phyloP scores from a whole-genome alignment of 2,888 invertebrate species.

The Oscheius sp. region DNA sequence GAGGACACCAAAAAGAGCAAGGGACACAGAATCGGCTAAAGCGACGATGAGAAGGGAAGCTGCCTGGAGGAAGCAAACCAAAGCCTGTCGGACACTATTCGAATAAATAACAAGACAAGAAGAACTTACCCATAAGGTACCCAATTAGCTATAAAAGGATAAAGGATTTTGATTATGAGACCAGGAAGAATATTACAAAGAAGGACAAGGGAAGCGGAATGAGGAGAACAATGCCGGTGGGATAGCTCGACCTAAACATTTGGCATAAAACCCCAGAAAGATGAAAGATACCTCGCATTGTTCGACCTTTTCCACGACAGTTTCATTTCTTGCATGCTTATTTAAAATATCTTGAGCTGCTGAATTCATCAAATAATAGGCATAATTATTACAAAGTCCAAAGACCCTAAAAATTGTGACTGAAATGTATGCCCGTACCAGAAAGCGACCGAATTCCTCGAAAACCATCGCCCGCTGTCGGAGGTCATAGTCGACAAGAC shows the following conservation, averaged over 20 bases:
- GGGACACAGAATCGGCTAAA: constrained; percentile 28
- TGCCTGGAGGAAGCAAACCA: constrained; percentile 31
- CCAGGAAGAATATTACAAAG: constrained; percentile 40
- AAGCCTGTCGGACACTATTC: constrained; percentile 36
- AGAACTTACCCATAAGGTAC: constrained; percentile 37
- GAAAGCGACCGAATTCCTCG: constrained; percentile 6
- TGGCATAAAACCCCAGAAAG: not conserved
- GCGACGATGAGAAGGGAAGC: constrained; percentile 31
- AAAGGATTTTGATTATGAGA: constrained; percentile 36
- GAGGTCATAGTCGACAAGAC: no score
- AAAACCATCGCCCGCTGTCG: not conserved
- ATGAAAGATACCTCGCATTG: constrained; percentile 8
- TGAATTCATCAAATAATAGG: constrained; percentile 24
- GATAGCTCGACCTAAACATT: constrained; percentile 7
- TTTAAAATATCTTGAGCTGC: constrained; percentile 32
- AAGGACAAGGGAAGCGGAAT: constrained; percentile 37
- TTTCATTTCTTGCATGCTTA: constrained; percentile 4
- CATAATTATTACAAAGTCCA: constrained; percentile 33
- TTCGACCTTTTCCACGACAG: not conserved
- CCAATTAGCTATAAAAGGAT: constrained; percentile 35
- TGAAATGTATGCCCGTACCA: not conserved
- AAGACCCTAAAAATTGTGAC: constrained; percentile 23
- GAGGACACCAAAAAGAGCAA: constrained; percentile 36
- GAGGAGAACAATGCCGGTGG: constrained; percentile 24
- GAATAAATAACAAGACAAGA: not conserved